Base-by-base conservation (phyloP, 2,888 invertebrate genomes). In the Spilarctia lutea region DNA sequence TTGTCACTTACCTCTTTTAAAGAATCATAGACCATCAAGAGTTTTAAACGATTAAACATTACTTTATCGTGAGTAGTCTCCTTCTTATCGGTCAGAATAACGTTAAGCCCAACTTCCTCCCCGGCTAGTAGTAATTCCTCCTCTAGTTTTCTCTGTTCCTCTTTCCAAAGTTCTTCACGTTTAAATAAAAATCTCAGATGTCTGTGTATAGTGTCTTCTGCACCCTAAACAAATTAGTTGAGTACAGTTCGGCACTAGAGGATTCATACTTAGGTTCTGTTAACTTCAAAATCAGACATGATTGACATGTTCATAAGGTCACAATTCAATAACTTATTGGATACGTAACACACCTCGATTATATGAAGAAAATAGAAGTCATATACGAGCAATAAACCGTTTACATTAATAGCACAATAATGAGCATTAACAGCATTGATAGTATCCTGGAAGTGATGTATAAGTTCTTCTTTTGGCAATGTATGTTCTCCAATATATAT, bases 291-390 rank as follows among this genome's bases (percentile, higher is more conserved):
- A 60, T 27, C 27, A 60, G 16, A 16, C 60, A 16, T 60, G 3
- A 8, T 27, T 4, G 13, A 60, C 4, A 60, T 16, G 16, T 30
- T 60, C 60, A 60, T 27, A 60, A 30, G 27, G 27, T 52, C 13
- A 60, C 30, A 63, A 16, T 63, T 18, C 8, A 63, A 63, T 63
- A 30, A 18, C 27, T 30, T 63, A 30, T 18, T 63, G 63, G 63
- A 16, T 63, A 63, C 16, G 42, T 20, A 48, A 90, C 92, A 83
- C 80, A 96, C 96, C 95, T 96, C 96, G 33, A 96, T 77, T 81
- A 96, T 90, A 81, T 96, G 96, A 39, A 96, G 92, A 83, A 96
- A 96, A 85, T 96, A 96, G 72, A 91, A 93, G 71, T 94, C 93
- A 75, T 96, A 96, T 20, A 94, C 94, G 63, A 96, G 86, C 39